Conservation (phyloP, 2,113 vertebrate species). For the Triplophysa siluroides region DNA sequence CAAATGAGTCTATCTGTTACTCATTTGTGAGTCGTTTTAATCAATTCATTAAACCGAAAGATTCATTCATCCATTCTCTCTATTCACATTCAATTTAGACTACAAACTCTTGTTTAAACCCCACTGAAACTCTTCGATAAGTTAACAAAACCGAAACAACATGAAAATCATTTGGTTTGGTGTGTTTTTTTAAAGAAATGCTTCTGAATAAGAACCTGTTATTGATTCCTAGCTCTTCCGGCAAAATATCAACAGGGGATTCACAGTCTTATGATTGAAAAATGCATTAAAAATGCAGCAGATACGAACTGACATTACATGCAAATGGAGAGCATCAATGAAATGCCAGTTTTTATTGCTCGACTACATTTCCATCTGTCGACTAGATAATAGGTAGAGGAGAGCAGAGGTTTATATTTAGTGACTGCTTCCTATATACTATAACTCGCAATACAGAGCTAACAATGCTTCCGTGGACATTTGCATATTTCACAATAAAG, state of each 20-base stretch:
- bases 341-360: conserved; percentile 14
- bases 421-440: neutral
- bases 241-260: conserved; percentile 15
- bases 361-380: neutral
- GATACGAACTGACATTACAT: conserved; percentile 3
- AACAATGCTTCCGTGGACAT: neutral
- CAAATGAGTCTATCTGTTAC: too few species aligned
- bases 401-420: neutral
- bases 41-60: too few species aligned
- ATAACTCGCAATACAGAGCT: neutral
- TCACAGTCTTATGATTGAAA: neutral
- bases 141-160: too few species aligned
- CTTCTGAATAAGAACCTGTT: too few species aligned
- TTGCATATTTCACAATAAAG: conserved; percentile 9
- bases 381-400: neutral
- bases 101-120: too few species aligned
- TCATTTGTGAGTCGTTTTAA: too few species aligned
- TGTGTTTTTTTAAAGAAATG: too few species aligned
- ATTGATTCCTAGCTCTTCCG: neutral
- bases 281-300: conserved; percentile 8
- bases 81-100: too few species aligned
- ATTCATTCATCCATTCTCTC: too few species aligned
- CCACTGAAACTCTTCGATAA: too few species aligned
- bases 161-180: too few species aligned
- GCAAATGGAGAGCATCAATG: neutral